These are phyloP conservation scores for Neoniphon sammara DNA, from an alignment of 2,797 vertebrate genomes.

Conservation along the genomic window DNA sequence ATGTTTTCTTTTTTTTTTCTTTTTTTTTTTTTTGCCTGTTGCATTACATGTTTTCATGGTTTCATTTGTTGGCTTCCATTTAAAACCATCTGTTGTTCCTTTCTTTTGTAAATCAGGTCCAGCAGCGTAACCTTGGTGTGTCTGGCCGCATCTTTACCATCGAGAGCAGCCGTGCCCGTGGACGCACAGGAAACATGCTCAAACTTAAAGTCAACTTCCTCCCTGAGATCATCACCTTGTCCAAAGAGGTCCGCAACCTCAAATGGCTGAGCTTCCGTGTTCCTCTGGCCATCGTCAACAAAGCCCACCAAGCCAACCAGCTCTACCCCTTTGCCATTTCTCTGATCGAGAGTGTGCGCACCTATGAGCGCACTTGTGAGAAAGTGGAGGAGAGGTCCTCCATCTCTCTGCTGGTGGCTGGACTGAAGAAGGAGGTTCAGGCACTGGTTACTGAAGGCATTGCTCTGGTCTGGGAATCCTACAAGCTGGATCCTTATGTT, in stretches of 20 bases:
- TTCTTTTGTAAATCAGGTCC: conserved; percentile 72
- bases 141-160: conserved; percentile 99
- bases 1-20: neutral
- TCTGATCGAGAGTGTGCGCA: conserved; percentile 97
- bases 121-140: conserved; percentile 97
- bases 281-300: conserved; percentile 97
- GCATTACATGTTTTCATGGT: neutral
- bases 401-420: conserved; percentile 94
- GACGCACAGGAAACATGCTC: conserved; percentile 92
- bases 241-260: conserved; percentile 98
- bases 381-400: conserved; percentile 96
- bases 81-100: neutral
- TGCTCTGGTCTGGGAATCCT: conserved; percentile 97
- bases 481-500: conserved; percentile 98
- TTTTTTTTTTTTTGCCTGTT: neutral
- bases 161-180: conserved; percentile 93
- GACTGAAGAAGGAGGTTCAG: conserved; percentile 97
- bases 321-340: conserved; percentile 99
- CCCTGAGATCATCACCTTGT: conserved; percentile 98
- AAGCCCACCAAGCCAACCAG: conserved; percentile 99
- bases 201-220: conserved; percentile 99
- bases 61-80: neutral
- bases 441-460: conserved; percentile 94
- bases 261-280: conserved; percentile 99
- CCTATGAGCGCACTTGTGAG: conserved; percentile 96